Conservation (phyloP, 2,113 vertebrate genomes). For the Stomatorhinus ivindoensis region DNA sequence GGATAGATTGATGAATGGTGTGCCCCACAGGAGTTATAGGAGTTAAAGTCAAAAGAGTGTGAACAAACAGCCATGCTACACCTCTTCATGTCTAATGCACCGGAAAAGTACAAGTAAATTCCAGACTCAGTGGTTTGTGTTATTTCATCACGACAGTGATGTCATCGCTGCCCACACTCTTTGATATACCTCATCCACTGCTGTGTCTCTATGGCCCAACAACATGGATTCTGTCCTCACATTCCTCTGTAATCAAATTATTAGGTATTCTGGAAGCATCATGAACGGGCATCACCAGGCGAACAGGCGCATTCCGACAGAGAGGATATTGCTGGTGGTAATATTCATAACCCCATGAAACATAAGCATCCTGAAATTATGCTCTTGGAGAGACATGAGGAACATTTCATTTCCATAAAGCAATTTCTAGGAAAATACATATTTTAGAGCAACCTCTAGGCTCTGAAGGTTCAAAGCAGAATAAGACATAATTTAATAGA, state of each 20-base stretch:
- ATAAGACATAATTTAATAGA: background rate
- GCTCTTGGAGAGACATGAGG: background rate
- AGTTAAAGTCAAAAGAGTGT: background rate
- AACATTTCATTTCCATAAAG: slow-evolving; percentile 3
- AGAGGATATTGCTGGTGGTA: slow-evolving; percentile 14
- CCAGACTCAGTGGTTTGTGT: background rate
- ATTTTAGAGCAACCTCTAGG: slow-evolving; percentile 2
- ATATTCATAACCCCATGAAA: slow-evolving; percentile 3
- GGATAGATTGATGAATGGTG: background rate
- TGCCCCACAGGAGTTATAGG: background rate
- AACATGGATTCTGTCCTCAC: background rate
- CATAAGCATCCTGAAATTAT: slow-evolving; percentile 15
- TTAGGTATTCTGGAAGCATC: background rate
- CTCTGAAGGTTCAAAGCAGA: background rate
- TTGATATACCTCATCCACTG: background rate
- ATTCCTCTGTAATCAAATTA: background rate
- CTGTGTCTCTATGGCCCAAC: background rate
- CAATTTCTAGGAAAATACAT: background rate
- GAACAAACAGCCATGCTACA: background rate
- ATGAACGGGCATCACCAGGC: background rate
- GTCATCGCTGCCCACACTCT: background rate
- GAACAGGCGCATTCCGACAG: slow-evolving; percentile 13
- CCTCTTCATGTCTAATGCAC: background rate
- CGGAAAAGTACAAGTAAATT: background rate
- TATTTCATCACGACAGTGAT: background rate